Percentiles rank a stretch among this genome's conserved stretches.
These are phyloP conservation scores for Acropora tenuis DNA, from an alignment of 64 coral and sea anemone species.

Conservation along the genomic window DNA sequence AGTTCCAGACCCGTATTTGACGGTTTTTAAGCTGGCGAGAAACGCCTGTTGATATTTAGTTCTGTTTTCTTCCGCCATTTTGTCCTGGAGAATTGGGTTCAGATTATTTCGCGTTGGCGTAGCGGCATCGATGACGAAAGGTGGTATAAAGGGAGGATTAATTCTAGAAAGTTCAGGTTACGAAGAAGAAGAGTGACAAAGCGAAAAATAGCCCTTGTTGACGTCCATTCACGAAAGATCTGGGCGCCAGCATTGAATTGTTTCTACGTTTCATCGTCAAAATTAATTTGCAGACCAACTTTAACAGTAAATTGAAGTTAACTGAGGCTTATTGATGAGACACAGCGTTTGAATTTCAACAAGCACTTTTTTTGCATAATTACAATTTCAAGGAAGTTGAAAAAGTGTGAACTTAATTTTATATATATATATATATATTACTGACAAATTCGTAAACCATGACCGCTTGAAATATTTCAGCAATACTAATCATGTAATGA, in stretches of 20 bases:
- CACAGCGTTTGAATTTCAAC: neutral
- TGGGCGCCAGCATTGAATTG: neutral
- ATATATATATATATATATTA: too few species aligned
- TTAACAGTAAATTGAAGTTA: neutral
- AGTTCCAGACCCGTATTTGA: constrained; percentile 1
- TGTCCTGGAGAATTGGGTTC: neutral
- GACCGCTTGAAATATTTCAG: too few species aligned
- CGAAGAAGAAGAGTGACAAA: neutral
- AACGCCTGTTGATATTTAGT: constrained; percentile 58
- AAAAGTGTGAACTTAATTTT: neutral
- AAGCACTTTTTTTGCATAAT: neutral
- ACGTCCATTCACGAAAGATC: neutral
- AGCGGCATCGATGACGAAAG: neutral
- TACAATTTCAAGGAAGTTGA: neutral
- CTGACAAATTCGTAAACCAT: too few species aligned
- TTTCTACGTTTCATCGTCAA: neutral
- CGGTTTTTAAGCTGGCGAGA: constrained; percentile 22
- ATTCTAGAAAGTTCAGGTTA: neutral
- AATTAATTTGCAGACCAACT: neutral
- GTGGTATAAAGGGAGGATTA: neutral
- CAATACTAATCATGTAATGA: too few species aligned
- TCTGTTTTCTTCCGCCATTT: constrained; percentile 47
- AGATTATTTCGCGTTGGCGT: constrained; percentile 7
- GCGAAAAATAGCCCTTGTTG: neutral
- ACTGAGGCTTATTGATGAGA: too few species aligned